Conservation (phyloP, 1,140 invertebrate species). For the Dolichoris vasculosae region DNA sequence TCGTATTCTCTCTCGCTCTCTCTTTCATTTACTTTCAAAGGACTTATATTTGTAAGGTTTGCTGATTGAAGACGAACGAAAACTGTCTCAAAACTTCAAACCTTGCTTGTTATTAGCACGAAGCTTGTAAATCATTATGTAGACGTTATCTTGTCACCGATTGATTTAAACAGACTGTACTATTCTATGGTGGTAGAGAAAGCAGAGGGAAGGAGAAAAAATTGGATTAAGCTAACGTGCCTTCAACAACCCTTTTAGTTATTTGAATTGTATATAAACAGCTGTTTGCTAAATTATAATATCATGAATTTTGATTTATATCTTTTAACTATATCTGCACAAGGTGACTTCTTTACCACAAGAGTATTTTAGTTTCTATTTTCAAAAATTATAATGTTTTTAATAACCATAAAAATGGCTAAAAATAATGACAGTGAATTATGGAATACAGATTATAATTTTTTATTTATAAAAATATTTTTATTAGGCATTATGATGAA, state of each 20-base stretch:
- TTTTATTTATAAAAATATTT: not conserved
- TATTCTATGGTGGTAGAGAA: not conserved
- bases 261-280: not conserved
- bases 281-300: not conserved
- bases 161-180: not conserved
- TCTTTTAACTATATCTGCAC: not conserved
- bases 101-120: constrained; percentile 15
- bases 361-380: not conserved
- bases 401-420: not conserved
- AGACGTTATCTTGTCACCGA: constrained; percentile 12
- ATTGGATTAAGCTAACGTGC: not conserved
- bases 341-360: not conserved
- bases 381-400: not conserved
- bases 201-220: not conserved
- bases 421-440: not conserved
- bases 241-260: not conserved
- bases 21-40: not conserved
- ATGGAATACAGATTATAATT: not conserved
- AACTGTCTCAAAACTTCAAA: constrained; percentile 20
- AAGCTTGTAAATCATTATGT: constrained; percentile 20
- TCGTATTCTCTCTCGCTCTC: not conserved
- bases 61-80: not conserved
- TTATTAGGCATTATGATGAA: not conserved
- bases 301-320: not conserved
- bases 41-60: not conserved